Conservation (phyloP, 2,888 invertebrate genomes). For the Apamea crenata region DNA sequence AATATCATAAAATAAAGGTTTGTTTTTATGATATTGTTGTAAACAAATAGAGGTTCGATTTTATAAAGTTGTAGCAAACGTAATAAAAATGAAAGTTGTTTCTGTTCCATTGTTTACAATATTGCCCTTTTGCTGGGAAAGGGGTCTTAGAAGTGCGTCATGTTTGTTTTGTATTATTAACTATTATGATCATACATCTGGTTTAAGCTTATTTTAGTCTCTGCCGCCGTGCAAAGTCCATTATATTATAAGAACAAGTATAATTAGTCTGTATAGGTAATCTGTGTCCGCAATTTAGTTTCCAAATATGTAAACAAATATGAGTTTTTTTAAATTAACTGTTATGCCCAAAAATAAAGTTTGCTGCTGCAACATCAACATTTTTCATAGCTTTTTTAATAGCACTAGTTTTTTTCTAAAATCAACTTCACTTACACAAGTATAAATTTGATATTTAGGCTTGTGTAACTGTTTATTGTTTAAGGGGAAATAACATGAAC, state of each 20-base stretch:
- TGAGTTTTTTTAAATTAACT: background rate
- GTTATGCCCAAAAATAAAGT: too few relatives aligned
- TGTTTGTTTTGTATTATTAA: constrained; percentile 22
- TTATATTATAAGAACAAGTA: background rate
- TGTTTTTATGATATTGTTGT: too few relatives aligned
- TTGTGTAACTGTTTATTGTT: too few relatives aligned
- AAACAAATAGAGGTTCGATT: constrained; percentile 62
- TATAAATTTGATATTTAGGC: too few relatives aligned
- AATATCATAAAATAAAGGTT: constrained; percentile 73
- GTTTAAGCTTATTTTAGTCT: constrained; percentile 13
- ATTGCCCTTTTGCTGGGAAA: constrained; percentile 16
- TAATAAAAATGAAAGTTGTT: constrained; percentile 67
- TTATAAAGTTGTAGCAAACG: constrained; percentile 40
- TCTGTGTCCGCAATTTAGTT: background rate
- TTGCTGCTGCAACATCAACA: too few relatives aligned
- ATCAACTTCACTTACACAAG: too few relatives aligned
- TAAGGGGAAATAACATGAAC: too few relatives aligned
- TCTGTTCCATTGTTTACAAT: constrained; percentile 24
- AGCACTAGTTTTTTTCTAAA: too few relatives aligned
- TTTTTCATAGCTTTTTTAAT: too few relatives aligned
- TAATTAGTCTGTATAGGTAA: background rate
- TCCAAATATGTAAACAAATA: background rate
- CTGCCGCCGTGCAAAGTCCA: background rate
- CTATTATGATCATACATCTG: constrained; percentile 34
- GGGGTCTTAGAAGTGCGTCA: constrained; percentile 24